Base-by-base conservation (phyloP, 2,888 invertebrate species). In the Eupsilia transversa region DNA sequence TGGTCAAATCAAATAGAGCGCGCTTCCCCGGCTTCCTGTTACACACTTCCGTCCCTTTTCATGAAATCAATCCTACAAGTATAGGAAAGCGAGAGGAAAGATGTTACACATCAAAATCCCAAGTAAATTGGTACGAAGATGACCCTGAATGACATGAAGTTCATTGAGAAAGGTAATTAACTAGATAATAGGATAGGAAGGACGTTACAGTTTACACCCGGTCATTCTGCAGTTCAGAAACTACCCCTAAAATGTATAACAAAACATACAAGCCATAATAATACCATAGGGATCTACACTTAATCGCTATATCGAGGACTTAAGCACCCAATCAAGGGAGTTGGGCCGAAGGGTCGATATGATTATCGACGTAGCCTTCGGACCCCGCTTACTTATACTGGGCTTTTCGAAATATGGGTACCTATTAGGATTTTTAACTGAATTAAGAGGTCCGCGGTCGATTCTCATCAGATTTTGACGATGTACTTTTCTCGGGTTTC, bases 311-410 rank as follows among this genome's bases (percentile, higher is more conserved):
- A 88, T 88, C 74, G 81, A 82, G 70, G 74, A 81, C 87, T 85
- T 83, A 87, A 88, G 85, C 85, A 87, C 83, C 85, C 88, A 89
- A 88, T 88, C 82, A 82, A 73, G 78, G 68, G 77, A 86, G 68
- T 83, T 84, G 81, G 80, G 86, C 75, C 66, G 71, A 46, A 80
- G 79, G 82, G 76, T 76, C 73, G 80, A 79, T 79, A 84, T 82
- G 81, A 84, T 87, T 88, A 85, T 88, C 79, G 77, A 76, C 63
- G 52, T 46, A 67, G 66, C 72, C 70, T 46, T 57, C 30, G 41
- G 30, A 70, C 73, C 41, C 17, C 7, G n/a, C 6, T 35, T 49
- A 35, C 46, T 68, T 82, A 52, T 27, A 30, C n/a, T n/a, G 30
- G 20, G 64, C 27, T 41, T 54, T 27, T 38, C 30, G 3, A 80